Evolutionary conservation across 2,113 vertebrate species (phyloP), one percentile per base, ranked within the genome.

Genomic region (Alexandromys fortis): DNA sequence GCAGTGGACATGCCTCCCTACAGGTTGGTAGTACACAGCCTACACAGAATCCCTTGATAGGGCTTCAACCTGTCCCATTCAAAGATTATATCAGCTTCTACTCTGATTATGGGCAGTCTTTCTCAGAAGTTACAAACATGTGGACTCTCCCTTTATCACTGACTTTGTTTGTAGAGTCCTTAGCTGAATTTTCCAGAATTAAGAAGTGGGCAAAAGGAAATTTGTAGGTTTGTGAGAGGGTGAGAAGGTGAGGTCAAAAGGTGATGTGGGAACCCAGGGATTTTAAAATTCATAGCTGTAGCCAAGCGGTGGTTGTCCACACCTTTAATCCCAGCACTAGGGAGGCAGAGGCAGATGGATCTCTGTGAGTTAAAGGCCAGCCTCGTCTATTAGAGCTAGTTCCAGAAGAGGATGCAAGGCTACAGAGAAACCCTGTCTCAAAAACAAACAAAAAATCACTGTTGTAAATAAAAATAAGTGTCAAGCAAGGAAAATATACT

Each of bases 1-100:
- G 38, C 4, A 38, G 19, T 38, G 42, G 38, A 11, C 7, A 1
- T 2, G 5, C 5, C 24, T 30, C 7, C 17, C 0, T 12, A 7
- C 17, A 47, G 67, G 11, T 21, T 79, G 16, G 77, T 10, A 49
- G 24, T 8, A 55, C 16, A 35, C 7, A 33, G 49, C 14, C 28
- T 47, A 28, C 28, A 45, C 28, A 38, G 26, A 47, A 47, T 4
- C 28, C 28, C n/a, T 49, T 22, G 4, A 35, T 21, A 5, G 14
- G 4, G 17, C 28, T 52, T 35, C 47, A 19, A 35, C 49, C 1
- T 55, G 30, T 79, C 7, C 3, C 49, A 79, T 79, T 19, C 30
- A 33, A 33, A 52, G 77, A 22, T 55, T 9, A 33, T 3, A 79
- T 22, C 8, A 33, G 3, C 1, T 79, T 79, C 49, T 9, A 79